Evolutionary conservation across 2,888 invertebrate species (phyloP), one percentile per base, ranked within the genome.

Genomic region (Netelia melanura): DNA sequence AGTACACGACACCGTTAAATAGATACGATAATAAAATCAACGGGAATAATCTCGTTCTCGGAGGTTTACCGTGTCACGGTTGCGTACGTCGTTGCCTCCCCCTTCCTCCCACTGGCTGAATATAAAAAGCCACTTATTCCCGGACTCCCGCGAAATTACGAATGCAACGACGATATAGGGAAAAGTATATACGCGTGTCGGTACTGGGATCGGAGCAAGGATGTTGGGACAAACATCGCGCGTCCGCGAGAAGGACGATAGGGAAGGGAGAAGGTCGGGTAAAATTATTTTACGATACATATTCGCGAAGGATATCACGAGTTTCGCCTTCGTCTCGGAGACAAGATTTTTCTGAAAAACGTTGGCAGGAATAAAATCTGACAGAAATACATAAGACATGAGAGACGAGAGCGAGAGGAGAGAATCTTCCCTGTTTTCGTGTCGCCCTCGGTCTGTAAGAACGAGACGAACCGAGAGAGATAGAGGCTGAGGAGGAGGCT

Each of bases 301-400:
- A 56, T 54, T 62, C 23, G 43, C 5, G 44, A n/a, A 43, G 23
- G 52, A 74, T 68, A n/a, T 56, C 64, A 62, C 64, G 65, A 62
- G 68, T 70, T 56, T 72, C 65, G 65, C 71, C 80, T 52, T 21
- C 5, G 17, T 17, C 75, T 56, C 62, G 71, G 43, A 58, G 78
- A 79, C 48, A 61, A 67, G 62, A 84, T 84, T 86, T 85, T 87
- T 38, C 38, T 86, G 83, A 86, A 74, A 81, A 86, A 86, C 79
- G 83, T 87, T 86, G 67, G 85, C 76, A 81, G 77, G 84, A 84
- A 87, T 86, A 86, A 86, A 87, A 87, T 87, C 86, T 84, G 84
- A 86, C 81, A 71, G 83, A 87, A 87, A 86, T 87, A 84, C 86
- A 86, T 87, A 87, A 87, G 79, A 84, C 87, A 87, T 86, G 86